Evolutionary conservation across 2,888 invertebrate genomes (phyloP).

Genomic region (Metopia argyrocephala): DNA sequence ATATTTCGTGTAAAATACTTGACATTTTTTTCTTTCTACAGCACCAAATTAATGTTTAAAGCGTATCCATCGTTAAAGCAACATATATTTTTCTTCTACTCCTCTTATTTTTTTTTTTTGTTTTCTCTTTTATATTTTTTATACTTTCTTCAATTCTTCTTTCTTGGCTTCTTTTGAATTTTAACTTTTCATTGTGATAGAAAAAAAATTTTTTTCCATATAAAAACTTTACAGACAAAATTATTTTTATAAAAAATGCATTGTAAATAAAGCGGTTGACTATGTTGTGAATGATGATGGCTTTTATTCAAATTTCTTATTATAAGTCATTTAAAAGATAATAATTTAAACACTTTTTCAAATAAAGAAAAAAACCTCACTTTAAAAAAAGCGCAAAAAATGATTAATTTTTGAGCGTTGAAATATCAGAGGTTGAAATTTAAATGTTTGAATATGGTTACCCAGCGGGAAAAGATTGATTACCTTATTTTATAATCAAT

Average conservation of each 20-base stretch:
- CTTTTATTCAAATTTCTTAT: slow-evolving; percentile 50
- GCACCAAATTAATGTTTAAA: slow-evolving; percentile 61
- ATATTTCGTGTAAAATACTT: slow-evolving; percentile 27
- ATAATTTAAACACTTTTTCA: slow-evolving; percentile 60
- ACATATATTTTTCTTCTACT: slow-evolving; percentile 38
- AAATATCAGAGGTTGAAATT: too few relatives aligned
- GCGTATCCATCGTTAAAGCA: slow-evolving; percentile 62
- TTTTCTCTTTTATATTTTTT: slow-evolving; percentile 11
- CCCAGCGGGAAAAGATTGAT: too few relatives aligned
- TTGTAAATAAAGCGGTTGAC: background rate
- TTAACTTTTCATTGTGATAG: slow-evolving; percentile 48
- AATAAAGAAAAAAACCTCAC: too few relatives aligned
- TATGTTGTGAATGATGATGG: slow-evolving; percentile 25
- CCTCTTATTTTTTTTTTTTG: background rate
- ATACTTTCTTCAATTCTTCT: background rate
- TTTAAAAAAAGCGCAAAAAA: too few relatives aligned
- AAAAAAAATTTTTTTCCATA: slow-evolving; percentile 26
- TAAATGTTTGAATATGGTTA: too few relatives aligned
- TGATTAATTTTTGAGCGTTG: too few relatives aligned
- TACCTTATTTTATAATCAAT: too few relatives aligned
- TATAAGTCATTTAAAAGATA: slow-evolving; percentile 59
- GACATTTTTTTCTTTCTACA: slow-evolving; percentile 4
- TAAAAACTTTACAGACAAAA: slow-evolving; percentile 62
- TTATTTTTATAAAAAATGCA: background rate
- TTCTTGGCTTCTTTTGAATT: slow-evolving; percentile 32